phyloP scores from a whole-genome alignment of 2,797 vertebrate species.

The Myoxocephalus aenaeus region DNA sequence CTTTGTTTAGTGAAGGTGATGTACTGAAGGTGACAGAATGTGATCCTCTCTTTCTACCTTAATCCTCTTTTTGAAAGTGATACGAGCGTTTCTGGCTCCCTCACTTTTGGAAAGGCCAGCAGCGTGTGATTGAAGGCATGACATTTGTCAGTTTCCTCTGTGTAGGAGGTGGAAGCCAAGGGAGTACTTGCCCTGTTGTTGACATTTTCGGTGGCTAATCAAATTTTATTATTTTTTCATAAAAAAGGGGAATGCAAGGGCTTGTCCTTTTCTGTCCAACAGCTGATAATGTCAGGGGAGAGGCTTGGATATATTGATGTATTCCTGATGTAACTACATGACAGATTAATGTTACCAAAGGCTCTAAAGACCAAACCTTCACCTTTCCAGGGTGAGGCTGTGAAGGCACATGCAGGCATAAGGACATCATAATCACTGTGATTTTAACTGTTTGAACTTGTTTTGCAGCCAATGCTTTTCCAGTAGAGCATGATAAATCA shows the following conservation, averaged over 20 bases:
- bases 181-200: conserved; percentile 52
- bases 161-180: conserved; percentile 31
- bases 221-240: conserved; percentile 27
- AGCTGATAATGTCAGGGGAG: conserved; percentile 40
- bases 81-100: conserved; percentile 21
- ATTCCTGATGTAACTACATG: conserved; percentile 36
- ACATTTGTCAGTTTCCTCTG: conserved; percentile 63
- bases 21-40: conserved; percentile 25
- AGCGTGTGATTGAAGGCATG: conserved; percentile 60
- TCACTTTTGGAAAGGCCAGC: conserved; percentile 56
- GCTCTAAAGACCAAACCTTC: conserved; percentile 12
- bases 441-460: conserved; percentile 12
- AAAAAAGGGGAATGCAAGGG: not conserved
- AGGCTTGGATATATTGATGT: conserved; percentile 23
- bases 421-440: not conserved
- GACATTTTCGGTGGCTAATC: conserved; percentile 55
- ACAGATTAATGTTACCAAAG: conserved; percentile 18
- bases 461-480: conserved; percentile 33
- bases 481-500: conserved; percentile 44
- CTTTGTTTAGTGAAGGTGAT: conserved; percentile 42
- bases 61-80: conserved; percentile 22
- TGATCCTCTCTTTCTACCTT: conserved; percentile 21
- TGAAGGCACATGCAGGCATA: not conserved
- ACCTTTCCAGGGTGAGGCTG: not conserved
- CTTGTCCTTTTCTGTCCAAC: conserved; percentile 41